Evolutionary conservation across 1,140 invertebrate genomes (phyloP), one percentile per base, ranked within the genome.

Genomic region (Leptestheria dahalacensis): DNA sequence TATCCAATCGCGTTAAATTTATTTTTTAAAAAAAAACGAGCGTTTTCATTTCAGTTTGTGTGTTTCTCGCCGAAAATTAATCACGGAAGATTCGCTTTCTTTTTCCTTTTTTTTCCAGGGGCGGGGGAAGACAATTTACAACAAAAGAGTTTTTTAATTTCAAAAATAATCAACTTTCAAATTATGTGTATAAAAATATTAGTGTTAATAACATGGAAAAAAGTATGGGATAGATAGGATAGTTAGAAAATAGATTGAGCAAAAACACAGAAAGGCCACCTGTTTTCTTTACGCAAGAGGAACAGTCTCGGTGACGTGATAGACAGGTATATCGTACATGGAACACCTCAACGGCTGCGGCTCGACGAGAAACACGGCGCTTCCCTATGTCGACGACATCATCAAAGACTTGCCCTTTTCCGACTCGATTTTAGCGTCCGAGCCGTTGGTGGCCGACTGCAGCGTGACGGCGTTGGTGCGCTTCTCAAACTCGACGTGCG

Each of bases 401-500:
- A 33, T 24, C 53, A 20, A 26, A 25, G 53, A 12, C 26, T 56
- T 23, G 41, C 23, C 24, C 18, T 29, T 26, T 28, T 56, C 53
- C 21, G 9, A 29, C 26, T 33, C 53, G 23, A 18, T 26, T 29
- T 56, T 29, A 23, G 26, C 53, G 28, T 18, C 9, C 53, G 26
- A 20, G 6, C 58, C 58, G 48, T 60, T 60, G 24, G 48, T 60
- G 9, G 33, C 48, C 6, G 6, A 6, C 48, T 60, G 58, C 28
- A 60, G 26, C 15, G 53, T 60, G 49, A 60, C 25, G 51, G 15
- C 58, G 24, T 21, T 41, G 24, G 28, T 60, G n/a, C 58, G 48
- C 18, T 60, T 60, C 48, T 60, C 58, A 3, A 52, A 60, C 33
- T 60, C 58, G 48, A 60, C 58, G 28, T 60, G 47, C 25, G 48